Percentiles rank a stretch among this genome's conserved stretches.
Evolutionary conservation across 2,888 invertebrate genomes (phyloP).

Genomic region (Caenorhabditis zanzibari): DNA sequence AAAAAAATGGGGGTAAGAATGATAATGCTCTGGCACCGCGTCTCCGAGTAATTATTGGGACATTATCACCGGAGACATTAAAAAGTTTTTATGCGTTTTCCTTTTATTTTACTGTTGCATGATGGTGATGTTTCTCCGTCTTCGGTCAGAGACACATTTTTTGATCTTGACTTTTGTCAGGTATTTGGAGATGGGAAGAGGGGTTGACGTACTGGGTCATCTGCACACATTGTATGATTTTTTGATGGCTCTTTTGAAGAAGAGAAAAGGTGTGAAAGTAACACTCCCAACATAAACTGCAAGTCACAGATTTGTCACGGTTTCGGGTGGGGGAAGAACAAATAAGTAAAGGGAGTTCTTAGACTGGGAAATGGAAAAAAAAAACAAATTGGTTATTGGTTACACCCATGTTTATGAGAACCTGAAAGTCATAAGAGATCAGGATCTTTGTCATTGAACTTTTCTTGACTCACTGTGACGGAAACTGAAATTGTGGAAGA

Average conservation of each 20-base stretch:
- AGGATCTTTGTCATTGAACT: not conserved
- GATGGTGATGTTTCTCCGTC: constrained; percentile 53
- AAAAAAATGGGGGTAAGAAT: constrained; percentile 36
- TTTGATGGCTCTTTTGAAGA: constrained; percentile 14
- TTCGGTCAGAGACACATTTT: constrained; percentile 25
- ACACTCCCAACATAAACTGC: constrained; percentile 25
- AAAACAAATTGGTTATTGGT: not conserved
- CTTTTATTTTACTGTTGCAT: constrained; percentile 54
- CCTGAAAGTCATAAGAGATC: not conserved
- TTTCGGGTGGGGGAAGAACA: constrained; percentile 6
- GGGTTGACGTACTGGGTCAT: constrained; percentile 12
- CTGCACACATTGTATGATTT: constrained; percentile 37
- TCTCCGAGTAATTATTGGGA: constrained; percentile 52
- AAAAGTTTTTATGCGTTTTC: constrained; percentile 52
- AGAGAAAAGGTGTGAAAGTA: constrained; percentile 49
- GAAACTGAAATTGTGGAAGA: too few relatives aligned
- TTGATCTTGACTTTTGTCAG: constrained; percentile 47
- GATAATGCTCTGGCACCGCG: constrained; percentile 48
- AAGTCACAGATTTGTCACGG: constrained; percentile 41
- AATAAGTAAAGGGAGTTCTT: constrained; percentile 25
- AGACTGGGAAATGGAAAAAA: not conserved
- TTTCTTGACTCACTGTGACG: not conserved
- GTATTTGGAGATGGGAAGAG: constrained; percentile 14
- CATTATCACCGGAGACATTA: constrained; percentile 50
- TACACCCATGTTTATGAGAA: not conserved